Evolutionary conservation across 2,113 vertebrate genomes (phyloP).

Genomic region (Daboia siamensis): DNA sequence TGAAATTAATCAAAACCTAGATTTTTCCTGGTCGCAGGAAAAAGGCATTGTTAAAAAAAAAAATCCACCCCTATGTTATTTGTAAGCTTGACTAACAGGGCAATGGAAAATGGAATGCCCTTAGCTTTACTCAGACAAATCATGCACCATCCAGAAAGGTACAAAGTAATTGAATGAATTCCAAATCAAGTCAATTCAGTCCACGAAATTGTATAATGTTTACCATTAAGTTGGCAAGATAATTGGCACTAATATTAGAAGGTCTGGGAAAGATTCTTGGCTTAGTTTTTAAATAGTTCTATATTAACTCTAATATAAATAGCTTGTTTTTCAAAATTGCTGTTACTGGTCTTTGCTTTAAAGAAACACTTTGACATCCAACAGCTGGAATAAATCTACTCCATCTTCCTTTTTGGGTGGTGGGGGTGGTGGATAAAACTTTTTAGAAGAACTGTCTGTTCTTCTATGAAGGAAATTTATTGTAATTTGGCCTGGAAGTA

Average conservation of each 20-base stretch:
- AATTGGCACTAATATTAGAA: not conserved
- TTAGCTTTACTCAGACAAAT: conserved; percentile 11
- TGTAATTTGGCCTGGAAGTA: not conserved
- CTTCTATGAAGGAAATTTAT: not conserved
- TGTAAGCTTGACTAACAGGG: conserved; percentile 25
- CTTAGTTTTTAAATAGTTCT: not conserved
- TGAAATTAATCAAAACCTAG: conserved; percentile 13
- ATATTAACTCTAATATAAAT: not conserved
- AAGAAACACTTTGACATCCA: not conserved
- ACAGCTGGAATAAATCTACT: conserved; percentile 8
- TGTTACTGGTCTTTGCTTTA: not conserved
- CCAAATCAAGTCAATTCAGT: not conserved
- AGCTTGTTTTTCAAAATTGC: not conserved
- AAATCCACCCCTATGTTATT: conserved; percentile 13
- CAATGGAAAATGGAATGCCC: not conserved
- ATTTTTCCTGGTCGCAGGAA: conserved; percentile 31
- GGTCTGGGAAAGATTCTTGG: not conserved
- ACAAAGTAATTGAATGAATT: not conserved
- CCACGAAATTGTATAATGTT: not conserved
- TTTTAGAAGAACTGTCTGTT: not conserved
- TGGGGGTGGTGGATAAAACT: not conserved
- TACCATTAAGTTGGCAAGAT: not conserved
- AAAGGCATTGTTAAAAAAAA: not conserved
- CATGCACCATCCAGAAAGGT: not conserved
- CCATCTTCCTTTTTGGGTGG: not conserved